Conservation (phyloP, 2,797 vertebrate species). For the Hapalemur alaotrensis region DNA sequence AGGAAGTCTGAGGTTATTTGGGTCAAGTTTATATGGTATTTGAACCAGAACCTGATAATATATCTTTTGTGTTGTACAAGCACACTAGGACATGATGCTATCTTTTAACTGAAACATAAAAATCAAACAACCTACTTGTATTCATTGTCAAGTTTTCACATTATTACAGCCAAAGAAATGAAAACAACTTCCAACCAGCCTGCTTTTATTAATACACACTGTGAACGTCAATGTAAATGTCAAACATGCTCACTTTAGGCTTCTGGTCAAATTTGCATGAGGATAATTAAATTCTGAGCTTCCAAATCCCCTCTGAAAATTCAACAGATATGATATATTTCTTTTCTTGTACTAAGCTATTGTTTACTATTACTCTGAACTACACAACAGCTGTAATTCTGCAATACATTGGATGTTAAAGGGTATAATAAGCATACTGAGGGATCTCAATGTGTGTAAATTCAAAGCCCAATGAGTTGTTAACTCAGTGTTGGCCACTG, state of each 20-base stretch:
- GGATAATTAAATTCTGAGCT: conserved; percentile 68
- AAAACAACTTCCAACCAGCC: conserved; percentile 33
- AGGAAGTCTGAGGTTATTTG: conserved; percentile 57
- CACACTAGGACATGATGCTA: neutral
- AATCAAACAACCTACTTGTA: conserved; percentile 42
- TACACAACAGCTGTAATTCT: conserved; percentile 43
- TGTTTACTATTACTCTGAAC: conserved; percentile 45
- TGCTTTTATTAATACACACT: conserved; percentile 43
- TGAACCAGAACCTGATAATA: conserved; percentile 54
- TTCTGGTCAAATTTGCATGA: conserved; percentile 67
- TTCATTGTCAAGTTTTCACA: conserved; percentile 50
- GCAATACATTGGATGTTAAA: neutral
- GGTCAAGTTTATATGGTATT: conserved; percentile 56
- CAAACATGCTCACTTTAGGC: conserved; percentile 53
- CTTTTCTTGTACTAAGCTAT: conserved; percentile 36
- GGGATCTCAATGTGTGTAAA: neutral
- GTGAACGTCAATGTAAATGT: conserved; percentile 68
- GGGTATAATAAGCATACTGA: neutral
- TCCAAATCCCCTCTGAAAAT: conserved; percentile 50
- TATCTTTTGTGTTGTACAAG: conserved; percentile 14
- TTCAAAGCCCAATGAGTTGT: neutral
- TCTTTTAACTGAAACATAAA: conserved; percentile 69
- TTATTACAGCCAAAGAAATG: conserved; percentile 57
- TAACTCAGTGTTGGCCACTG: neutral
- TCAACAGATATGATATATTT: conserved; percentile 44